Base-by-base conservation (phyloP, 2,888 invertebrate genomes). In the Acanthococcus lagerstroemiae region DNA sequence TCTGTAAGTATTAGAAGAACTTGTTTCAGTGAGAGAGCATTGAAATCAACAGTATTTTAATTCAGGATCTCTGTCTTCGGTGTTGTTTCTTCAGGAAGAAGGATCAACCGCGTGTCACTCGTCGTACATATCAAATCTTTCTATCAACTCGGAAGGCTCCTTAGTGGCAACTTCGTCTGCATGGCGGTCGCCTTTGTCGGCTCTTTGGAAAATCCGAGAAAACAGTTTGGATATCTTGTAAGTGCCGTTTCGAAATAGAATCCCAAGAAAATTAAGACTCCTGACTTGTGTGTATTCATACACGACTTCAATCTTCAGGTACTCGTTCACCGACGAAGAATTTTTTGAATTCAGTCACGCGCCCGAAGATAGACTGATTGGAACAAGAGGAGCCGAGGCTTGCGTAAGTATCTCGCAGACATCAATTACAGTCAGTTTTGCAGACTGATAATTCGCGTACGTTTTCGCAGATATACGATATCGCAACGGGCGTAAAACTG, bases 301-400 rank as follows among this genome's bases (percentile, higher is more conserved):
- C 15, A 15, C 30, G 12, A 9, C 44, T 21, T 24, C 52, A 17
- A 1, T 45, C 52, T 67, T 9, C 70, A 88, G 88, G 72, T 81
- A 84, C 72, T 80, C 85, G 27, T 81, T 94, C 71, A 85, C 88
- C 71, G 86, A 87, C 70, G 93, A 95, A 71, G 89, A 90, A 72
- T 89, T 94, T 75, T 88, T 91, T 30, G 95, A 95, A 75, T 95
- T 95, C 77, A 90, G 90, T 71, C 93, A 94, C 76, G 77, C 85
- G 70, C 77, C 82, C 0, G 90, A 94, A 76, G 93, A 95, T 72
- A 82, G 87, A 69, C 84, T 95, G 65, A 84, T 97, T 60, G 95
- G 94, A 68, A 96, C 96, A 0, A 88, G 87, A 75, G 84, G 84
- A 21, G 89, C 89, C 75, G 83, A 82, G 24, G 92, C 92, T 1